Conservation (phyloP, 2,113 vertebrate genomes). For the Pseudolaguvia tuberculata region DNA sequence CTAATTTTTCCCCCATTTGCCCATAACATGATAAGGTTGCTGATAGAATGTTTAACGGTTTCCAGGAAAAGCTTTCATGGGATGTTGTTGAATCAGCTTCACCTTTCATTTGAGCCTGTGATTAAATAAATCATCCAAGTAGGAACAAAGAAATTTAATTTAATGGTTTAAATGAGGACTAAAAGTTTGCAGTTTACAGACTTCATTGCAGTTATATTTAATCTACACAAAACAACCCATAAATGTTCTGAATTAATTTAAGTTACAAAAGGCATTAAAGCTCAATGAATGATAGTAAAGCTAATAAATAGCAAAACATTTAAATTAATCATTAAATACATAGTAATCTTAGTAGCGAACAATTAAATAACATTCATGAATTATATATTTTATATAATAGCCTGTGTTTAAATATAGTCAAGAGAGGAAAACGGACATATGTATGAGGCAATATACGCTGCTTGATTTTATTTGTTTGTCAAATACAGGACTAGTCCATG, state of each 20-base stretch:
- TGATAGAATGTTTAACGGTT: background rate
- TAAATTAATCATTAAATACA: background rate
- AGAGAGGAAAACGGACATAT: background rate
- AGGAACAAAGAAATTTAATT: background rate
- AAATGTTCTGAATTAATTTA: background rate
- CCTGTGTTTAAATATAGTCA: background rate
- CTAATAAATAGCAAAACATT: background rate
- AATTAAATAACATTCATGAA: too few relatives aligned
- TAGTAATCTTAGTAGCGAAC: background rate
- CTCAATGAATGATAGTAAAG: background rate
- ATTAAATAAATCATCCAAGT: background rate
- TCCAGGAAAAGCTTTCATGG: background rate
- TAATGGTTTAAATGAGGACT: background rate
- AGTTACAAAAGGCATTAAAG: background rate
- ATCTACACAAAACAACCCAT: background rate
- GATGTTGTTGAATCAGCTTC: background rate
- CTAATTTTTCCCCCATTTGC: too few relatives aligned
- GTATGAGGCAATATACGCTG: slow-evolving; percentile 57
- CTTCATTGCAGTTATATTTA: background rate
- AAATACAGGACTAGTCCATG: slow-evolving; percentile 79
- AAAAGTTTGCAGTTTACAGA: background rate
- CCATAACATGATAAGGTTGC: background rate
- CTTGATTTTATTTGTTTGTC: slow-evolving; percentile 77
- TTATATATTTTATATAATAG: too few relatives aligned
- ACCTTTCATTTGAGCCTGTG: background rate